Conservation (phyloP, 2,113 vertebrate genomes). For the Hemibagrus wyckioides region DNA sequence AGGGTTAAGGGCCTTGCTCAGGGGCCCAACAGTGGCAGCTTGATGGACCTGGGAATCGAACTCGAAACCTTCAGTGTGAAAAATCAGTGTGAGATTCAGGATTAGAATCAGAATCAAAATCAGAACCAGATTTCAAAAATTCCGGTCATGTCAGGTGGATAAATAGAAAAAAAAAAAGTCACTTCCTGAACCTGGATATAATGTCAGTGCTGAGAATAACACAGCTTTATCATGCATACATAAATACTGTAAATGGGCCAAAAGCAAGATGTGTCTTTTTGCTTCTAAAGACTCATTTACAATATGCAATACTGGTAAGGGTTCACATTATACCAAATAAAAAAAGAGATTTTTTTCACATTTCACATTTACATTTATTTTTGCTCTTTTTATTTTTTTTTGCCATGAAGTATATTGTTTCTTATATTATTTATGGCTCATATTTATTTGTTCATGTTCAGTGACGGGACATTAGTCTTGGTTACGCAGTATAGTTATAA, state of each 20-base stretch:
- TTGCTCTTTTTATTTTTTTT: not conserved
- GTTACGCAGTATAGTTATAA: not conserved
- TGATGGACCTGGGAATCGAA: too few relatives aligned
- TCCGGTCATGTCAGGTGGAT: not conserved
- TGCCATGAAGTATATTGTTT: not conserved
- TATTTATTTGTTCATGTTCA: not conserved
- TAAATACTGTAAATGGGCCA: not conserved
- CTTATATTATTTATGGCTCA: not conserved
- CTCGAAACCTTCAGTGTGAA: too few relatives aligned
- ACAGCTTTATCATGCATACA: too few relatives aligned
- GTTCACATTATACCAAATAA: not conserved
- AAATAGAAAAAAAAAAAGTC: not conserved
- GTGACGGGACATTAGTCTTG: not conserved
- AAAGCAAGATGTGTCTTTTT: not conserved
- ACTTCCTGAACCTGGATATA: not conserved
- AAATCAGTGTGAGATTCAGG: too few relatives aligned
- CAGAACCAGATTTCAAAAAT: too few relatives aligned
- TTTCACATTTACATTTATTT: too few relatives aligned
- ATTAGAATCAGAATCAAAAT: too few relatives aligned
- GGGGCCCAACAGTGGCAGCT: too few relatives aligned
- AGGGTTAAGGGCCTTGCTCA: too few relatives aligned
- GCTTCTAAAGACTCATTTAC: too few relatives aligned
- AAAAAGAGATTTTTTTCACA: too few relatives aligned
- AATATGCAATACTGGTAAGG: not conserved
- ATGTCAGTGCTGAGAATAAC: too few relatives aligned